Evolutionary conservation across 2,888 invertebrate species (phyloP).

Genomic region (Boloria selene): DNA sequence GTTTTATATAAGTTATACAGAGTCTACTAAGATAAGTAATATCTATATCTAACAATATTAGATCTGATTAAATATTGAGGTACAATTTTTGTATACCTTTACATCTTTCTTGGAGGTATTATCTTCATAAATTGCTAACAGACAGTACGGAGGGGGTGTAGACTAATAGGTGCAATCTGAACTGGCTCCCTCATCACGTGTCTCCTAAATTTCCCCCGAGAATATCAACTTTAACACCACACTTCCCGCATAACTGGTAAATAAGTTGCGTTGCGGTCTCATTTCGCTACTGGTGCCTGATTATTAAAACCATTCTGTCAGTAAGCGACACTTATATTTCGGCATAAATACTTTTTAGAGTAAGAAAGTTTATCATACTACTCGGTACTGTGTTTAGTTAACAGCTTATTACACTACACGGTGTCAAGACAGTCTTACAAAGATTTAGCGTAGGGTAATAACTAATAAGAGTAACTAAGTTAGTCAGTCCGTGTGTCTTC

Average conservation of each 20-base stretch:
- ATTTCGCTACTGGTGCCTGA: slow-evolving; percentile 23
- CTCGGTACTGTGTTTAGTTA: no score
- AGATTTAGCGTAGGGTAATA: no score
- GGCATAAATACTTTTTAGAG: not conserved
- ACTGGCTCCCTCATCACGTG: slow-evolving; percentile 53
- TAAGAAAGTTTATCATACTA: no score
- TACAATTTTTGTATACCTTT: slow-evolving; percentile 57
- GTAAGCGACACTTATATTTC: not conserved
- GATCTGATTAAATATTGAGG: slow-evolving; percentile 38
- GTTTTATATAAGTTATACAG: no score
- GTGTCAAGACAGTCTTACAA: no score
- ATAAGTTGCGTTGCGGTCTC: slow-evolving; percentile 29
- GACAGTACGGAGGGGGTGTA: slow-evolving; percentile 71
- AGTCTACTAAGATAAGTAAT: no score
- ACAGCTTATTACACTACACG: no score
- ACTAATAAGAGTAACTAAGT: no score
- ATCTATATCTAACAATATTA: no score
- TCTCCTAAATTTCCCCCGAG: slow-evolving; percentile 75
- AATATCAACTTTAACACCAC: slow-evolving; percentile 54
- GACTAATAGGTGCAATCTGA: slow-evolving; percentile 77
- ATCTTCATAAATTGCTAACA: slow-evolving; percentile 73
- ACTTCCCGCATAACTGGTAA: slow-evolving; percentile 33
- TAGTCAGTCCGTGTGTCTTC: no score
- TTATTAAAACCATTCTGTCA: slow-evolving; percentile 9
- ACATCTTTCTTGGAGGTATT: slow-evolving; percentile 57